Evolutionary conservation across 2,888 invertebrate species (phyloP).

Genomic region (Troglohyphantes excavatus): DNA sequence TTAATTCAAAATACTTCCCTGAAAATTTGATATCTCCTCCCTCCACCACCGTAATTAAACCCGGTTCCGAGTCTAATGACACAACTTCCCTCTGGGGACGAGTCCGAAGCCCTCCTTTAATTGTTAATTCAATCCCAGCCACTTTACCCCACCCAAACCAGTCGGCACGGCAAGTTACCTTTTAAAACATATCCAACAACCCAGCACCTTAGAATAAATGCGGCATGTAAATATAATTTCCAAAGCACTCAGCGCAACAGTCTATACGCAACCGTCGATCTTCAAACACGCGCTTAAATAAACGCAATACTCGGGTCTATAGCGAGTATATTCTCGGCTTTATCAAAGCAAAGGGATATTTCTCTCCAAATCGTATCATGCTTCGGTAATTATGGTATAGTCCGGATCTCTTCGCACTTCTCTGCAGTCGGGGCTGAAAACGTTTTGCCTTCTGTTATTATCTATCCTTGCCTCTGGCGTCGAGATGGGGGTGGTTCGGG

Average conservation of each 20-base stretch:
- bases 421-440: not conserved
- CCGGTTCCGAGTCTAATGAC: too few relatives aligned
- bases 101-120: too few relatives aligned
- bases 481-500: not conserved
- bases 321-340: not conserved
- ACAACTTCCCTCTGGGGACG: too few relatives aligned
- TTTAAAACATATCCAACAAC: not conserved
- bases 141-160: not conserved
- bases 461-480: not conserved
- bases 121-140: not conserved
- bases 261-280: not conserved
- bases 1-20: too few relatives aligned
- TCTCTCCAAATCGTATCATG: constrained; percentile 19
- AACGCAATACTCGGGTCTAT: constrained; percentile 19
- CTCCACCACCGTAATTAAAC: too few relatives aligned
- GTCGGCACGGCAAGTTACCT: not conserved
- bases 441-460: constrained; percentile 25
- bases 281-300: not conserved
- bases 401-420: not conserved
- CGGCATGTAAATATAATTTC: constrained; percentile 25
- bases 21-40: too few relatives aligned
- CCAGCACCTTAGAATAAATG: constrained; percentile 3
- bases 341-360: constrained; percentile 20
- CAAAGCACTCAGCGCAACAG: not conserved
- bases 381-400: constrained; percentile 43